A percentile compares a stretch with the other conserved stretches of the same genome.
These are phyloP conservation scores for Halocynthia roretzi DNA, from an alignment of 23 tunicate genomes.

Conservation along the genomic window DNA sequence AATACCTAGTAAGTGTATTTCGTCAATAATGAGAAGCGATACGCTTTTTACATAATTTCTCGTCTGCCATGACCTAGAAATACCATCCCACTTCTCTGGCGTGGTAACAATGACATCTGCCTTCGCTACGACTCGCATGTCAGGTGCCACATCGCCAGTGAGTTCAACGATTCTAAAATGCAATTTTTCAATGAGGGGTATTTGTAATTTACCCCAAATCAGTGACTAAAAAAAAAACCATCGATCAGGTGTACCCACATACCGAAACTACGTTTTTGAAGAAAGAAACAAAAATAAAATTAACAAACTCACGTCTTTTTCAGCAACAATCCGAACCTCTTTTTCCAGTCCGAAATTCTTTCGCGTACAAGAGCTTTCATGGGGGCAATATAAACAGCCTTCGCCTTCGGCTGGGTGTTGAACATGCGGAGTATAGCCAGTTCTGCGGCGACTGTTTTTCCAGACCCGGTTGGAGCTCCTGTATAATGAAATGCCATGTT, in stretches of 20 bases:
- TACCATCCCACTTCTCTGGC: conserved; percentile 98
- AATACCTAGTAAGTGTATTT: conserved; percentile 91
- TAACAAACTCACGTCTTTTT: conserved; percentile 48
- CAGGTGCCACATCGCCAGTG: conserved; percentile 98
- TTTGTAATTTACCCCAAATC: no score
- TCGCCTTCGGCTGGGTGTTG: conserved; percentile 75
- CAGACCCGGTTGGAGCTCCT: conserved; percentile 98
- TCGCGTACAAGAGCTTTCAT: conserved; percentile 93
- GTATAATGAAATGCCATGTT: not conserved
- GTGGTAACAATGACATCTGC: conserved; percentile 96
- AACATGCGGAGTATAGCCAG: conserved; percentile 79
- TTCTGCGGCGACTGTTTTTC: conserved; percentile 93
- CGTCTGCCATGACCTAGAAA: conserved; percentile 92
- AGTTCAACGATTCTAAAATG: conserved; percentile 75
- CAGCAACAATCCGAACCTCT: conserved; percentile 45
- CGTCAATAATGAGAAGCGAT: conserved; percentile 92
- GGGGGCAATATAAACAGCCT: conserved; percentile 95
- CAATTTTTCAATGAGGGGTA: no score
- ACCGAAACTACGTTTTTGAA: no score
- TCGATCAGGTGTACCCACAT: no score
- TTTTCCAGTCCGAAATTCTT: conserved; percentile 89
- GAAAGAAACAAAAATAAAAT: no score
- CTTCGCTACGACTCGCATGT: conserved; percentile 78
- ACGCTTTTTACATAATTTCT: conserved; percentile 94
- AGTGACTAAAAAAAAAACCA: no score